Evolutionary conservation across 2,888 invertebrate species (phyloP), one percentile per base, ranked within the genome.

Genomic region (Meghimatium bilineatum): DNA sequence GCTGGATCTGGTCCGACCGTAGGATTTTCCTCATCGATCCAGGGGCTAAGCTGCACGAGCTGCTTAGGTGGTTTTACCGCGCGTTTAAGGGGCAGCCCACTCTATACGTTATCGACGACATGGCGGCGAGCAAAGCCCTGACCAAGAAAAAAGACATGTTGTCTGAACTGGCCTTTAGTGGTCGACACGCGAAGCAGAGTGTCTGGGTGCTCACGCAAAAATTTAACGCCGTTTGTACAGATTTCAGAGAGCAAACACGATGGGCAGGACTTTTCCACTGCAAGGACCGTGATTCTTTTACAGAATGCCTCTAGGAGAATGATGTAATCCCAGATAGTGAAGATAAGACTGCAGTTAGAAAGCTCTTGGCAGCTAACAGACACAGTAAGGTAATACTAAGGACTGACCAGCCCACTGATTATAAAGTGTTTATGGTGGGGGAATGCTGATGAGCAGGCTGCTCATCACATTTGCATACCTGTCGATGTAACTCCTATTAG

Each of bases 181-280:
- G 71, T 44, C 26, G 71, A n/a, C 56, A 60, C 36, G 20, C 32
- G 10, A 3, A 76, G 5, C 49, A 76, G 32, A 56, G 56, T 34
- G 56, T 76, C 5, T 76, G 76, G 76, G 56, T 76, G 5, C 76
- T 76, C 2, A 52, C 76, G 3, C 76, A 76, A 52, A 56, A 52
- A 17, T 76, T 23, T 32, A 76, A 52, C 23, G 23, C 56, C 3
- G 56, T 76, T 6, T 38, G 23, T 5, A 56, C 1, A 52, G 76
- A 76, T 32, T n/a, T 76, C 23, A 52, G 32, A 1, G 56, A 32
- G 76, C 76, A 76, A 60, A 76, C 76, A 1, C 52, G 36, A 14
- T 76, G 76, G 76, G 32, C n/a, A 1, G 76, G 32, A 1, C 76
- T 76, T 29, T 76, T 49, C 56, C 56, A 76, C 38, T 76, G 76